phyloP scores from a whole-genome alignment of 2,888 invertebrate species.

The Cataglyphis livida region DNA sequence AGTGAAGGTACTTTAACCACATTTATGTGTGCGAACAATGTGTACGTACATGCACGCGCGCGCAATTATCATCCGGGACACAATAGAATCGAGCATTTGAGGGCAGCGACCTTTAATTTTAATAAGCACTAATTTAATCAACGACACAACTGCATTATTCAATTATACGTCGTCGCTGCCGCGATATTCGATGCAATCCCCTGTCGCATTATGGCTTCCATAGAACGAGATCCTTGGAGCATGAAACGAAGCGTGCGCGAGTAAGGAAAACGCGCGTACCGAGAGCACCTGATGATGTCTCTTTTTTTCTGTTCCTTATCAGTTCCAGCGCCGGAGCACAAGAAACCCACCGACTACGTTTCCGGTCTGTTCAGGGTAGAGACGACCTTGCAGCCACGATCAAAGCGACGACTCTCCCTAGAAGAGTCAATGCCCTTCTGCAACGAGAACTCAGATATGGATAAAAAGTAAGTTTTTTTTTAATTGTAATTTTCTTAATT shows the following conservation, averaged over 20 bases:
- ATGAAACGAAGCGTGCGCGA: constrained; percentile 46
- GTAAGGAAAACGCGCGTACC: constrained; percentile 30
- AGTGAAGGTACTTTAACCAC: not conserved
- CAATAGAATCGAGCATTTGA: constrained; percentile 43
- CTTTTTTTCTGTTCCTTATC: constrained; percentile 65
- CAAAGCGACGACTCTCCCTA: constrained; percentile 81
- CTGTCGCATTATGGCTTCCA: constrained; percentile 60
- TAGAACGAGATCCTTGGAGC: constrained; percentile 54
- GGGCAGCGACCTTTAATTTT: constrained; percentile 82
- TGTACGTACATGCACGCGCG: constrained; percentile 35
- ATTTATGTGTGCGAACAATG: not conserved
- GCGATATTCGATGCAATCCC: constrained; percentile 58
- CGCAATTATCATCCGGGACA: constrained; percentile 52
- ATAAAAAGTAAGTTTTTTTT: constrained; percentile 73
- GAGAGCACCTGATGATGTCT: constrained; percentile 55
- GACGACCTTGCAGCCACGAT: constrained; percentile 86
- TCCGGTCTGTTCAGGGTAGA: constrained; percentile 89
- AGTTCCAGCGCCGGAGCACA: constrained; percentile 90
- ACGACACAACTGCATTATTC: constrained; percentile 76
- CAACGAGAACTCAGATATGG: constrained; percentile 77
- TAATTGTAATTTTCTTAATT: constrained; percentile 24
- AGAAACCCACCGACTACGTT: constrained; percentile 90
- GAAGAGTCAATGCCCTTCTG: constrained; percentile 77
- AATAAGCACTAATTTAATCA: constrained; percentile 82
- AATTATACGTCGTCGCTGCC: constrained; percentile 69